phyloP scores from a whole-genome alignment of 2,113 vertebrate genomes.

The Struthio camelus region DNA sequence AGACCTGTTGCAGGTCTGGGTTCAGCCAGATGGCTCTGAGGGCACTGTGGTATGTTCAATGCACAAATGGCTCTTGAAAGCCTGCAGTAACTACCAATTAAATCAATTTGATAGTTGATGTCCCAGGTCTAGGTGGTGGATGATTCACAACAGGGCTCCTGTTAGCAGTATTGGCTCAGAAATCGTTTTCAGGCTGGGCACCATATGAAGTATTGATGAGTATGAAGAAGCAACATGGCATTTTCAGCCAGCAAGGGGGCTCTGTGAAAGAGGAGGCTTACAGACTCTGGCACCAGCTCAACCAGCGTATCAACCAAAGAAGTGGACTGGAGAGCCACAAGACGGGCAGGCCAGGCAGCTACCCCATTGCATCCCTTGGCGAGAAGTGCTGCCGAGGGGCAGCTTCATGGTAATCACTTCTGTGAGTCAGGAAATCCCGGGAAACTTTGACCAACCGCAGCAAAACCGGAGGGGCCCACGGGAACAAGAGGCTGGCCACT shows the following conservation, averaged over 20 bases:
- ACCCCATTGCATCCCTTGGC: neutral
- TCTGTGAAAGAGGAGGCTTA: neutral
- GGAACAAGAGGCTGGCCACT: neutral
- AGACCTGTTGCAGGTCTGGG: neutral
- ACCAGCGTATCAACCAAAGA: neutral
- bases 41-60: neutral
- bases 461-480: neutral
- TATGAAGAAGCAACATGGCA: accelerated
- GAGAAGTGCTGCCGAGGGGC: neutral
- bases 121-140: neutral
- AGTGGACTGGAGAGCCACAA: accelerated
- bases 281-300: neutral
- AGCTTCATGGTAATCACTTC: accelerated
- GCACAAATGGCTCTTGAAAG: neutral
- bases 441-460: neutral
- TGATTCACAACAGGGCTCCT: neutral
- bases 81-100: neutral
- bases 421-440: neutral
- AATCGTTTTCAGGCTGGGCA: neutral
- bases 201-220: neutral
- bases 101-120: neutral
- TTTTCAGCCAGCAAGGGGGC: neutral
- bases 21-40: neutral
- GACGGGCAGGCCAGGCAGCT: neutral
- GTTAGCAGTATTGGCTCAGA: neutral